Conservation (phyloP, 2,888 invertebrate genomes). For the Papilio protenor region DNA sequence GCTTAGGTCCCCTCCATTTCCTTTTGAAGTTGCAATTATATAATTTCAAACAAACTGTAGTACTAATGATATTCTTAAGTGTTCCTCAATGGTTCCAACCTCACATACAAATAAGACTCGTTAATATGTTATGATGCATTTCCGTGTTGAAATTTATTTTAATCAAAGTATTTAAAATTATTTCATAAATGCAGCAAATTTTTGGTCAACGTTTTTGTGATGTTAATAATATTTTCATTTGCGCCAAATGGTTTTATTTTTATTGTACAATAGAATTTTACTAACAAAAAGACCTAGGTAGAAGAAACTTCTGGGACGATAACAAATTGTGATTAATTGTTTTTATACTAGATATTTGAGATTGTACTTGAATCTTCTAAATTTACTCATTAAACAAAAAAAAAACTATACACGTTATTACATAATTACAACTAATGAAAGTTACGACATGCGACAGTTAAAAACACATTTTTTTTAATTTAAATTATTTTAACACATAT, state of each 20-base stretch:
- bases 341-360: no score
- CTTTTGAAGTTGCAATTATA: neutral
- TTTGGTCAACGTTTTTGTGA: neutral
- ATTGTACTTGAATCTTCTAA: no score
- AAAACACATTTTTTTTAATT: neutral
- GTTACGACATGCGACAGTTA: neutral
- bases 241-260: no score
- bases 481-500: constrained; percentile 1
- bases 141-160: neutral
- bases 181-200: no score
- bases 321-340: no score
- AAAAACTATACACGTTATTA: neutral
- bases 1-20: neutral
- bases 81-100: no score
- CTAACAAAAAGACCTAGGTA: no score
- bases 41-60: no score
- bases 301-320: no score
- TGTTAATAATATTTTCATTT: neutral
- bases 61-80: no score
- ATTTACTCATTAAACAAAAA: no score
- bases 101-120: neutral
- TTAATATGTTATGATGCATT: neutral
- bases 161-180: neutral
- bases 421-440: neutral
- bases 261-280: no score